Evolutionary conservation across 2,888 invertebrate species (phyloP), one percentile per base, ranked within the genome.

Genomic region (Microctonus brassicae): DNA sequence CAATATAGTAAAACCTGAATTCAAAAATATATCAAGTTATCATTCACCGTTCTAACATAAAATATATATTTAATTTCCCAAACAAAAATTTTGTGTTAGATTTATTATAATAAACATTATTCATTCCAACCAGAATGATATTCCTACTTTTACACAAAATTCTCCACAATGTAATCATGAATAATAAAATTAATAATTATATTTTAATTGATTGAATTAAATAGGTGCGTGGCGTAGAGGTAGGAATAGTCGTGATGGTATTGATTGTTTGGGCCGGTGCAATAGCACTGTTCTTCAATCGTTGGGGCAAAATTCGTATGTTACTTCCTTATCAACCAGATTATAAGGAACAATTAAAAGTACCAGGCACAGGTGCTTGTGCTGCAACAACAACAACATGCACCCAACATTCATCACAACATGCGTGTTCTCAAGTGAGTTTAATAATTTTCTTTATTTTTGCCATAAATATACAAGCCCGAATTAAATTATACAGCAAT

Each of bases 291-390:
- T 97, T 97, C 90, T 95, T 97, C 91, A 96, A 97, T 89, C 94
- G 96, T 76, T 97, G 96, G 96, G 96, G 96, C 84, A 96, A 97
- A 90, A 97, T 97, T 85, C 92, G 96, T 58, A 96, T 96, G 96
- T 89, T 97, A 79, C 90, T 96, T 78, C 96, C 96, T 5, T 96
- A 96, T 86, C 96, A 96, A 83, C 96, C 96, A 11, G 95, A 96
- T 86, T 96, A 96, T 88, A 96, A 96, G 84, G 96, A 96, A 81
- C 95, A 96, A 85, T 89, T 96, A 65, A 95, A 96, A 90, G 93
- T 93, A 39, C 93, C 93, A 4, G 93, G 93, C 7, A 92, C 93
- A 0, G 92, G 92, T 0, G 92, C 92, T 2, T 93, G 93, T 85
- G 90, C 91, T 33, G 91, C 91, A 55, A 88, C 90, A 10, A 90